phyloP scores from a whole-genome alignment of 35 echinoderm and acorn worm genomes.

The Hemicentrotus pulcherrimus region DNA sequence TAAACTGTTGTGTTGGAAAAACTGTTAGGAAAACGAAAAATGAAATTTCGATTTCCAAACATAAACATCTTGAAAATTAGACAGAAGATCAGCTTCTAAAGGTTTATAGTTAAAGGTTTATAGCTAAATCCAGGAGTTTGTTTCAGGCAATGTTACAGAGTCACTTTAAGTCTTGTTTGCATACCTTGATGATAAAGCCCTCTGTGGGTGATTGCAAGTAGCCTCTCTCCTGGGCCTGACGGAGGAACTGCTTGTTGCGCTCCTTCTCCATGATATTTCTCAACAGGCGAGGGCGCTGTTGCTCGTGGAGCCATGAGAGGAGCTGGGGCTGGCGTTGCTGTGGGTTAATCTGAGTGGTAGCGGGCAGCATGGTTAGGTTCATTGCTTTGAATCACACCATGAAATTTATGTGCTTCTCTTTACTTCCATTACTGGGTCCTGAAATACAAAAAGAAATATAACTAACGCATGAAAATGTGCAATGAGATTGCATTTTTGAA shows the following conservation, averaged over 20 bases:
- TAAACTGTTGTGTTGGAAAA: too few species aligned
- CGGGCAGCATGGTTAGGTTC: neutral
- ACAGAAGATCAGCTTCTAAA: too few species aligned
- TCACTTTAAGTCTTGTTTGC: neutral
- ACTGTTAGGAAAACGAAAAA: too few species aligned
- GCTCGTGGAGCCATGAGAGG: conserved; percentile 80
- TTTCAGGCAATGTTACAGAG: too few species aligned
- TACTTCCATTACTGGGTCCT: neutral
- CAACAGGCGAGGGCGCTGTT: conserved; percentile 76
- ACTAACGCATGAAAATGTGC: too few species aligned
- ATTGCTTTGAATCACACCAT: neutral
- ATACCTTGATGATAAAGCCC: neutral
- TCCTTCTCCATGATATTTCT: conserved; percentile 87
- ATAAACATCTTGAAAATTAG: too few species aligned
- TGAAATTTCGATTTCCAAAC: too few species aligned
- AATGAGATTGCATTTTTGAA: too few species aligned
- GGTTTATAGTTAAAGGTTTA: too few species aligned
- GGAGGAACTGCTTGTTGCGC: conserved; percentile 69
- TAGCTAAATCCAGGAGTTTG: too few species aligned
- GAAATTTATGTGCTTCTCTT: neutral
- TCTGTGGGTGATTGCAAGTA: conserved; percentile 71
- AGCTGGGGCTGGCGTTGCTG: conserved; percentile 63
- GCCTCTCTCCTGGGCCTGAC: conserved; percentile 84
- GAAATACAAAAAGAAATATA: neutral
- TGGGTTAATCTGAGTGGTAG: neutral